A percentile compares a stretch with the other conserved stretches of the same genome.
Conservation (phyloP, 2,113 vertebrate species). For the Thalassoma bifasciatum region DNA sequence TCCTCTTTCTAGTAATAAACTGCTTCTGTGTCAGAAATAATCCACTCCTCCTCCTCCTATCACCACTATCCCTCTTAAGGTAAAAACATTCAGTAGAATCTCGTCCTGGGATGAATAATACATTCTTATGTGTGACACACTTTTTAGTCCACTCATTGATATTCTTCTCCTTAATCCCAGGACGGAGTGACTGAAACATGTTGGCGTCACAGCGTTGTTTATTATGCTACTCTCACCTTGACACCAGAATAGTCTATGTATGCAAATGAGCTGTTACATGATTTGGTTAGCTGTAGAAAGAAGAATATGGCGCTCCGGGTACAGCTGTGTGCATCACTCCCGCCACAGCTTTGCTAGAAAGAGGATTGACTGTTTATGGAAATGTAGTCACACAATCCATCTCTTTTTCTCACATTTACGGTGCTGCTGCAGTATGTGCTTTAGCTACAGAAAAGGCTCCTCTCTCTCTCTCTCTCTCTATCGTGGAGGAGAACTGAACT, state of each 20-base stretch:
- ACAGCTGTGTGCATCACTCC: not conserved
- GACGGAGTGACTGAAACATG: constrained; percentile 13
- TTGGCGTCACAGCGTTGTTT: not conserved
- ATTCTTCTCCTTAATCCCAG: constrained; percentile 1
- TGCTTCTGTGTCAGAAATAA: too few species aligned
- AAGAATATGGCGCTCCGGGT: not conserved
- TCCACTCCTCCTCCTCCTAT: too few species aligned
- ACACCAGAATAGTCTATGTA: not conserved
- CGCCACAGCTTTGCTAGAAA: constrained; percentile 3
- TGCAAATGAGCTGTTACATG: constrained; percentile 2
- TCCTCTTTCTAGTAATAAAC: too few species aligned
- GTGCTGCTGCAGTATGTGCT: not conserved
- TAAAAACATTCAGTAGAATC: constrained; percentile 3
- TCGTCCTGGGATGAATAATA: not conserved
- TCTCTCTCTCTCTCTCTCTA: not conserved
- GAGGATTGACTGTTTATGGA: constrained; percentile 24
- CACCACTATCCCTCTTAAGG: too few species aligned
- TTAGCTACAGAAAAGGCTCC: constrained; percentile 4
- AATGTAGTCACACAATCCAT: constrained; percentile 21
- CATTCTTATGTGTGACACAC: not conserved
- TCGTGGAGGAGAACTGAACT: constrained; percentile 1
- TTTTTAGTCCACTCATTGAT: constrained; percentile 30
- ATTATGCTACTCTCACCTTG: constrained; percentile 15
- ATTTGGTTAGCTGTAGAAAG: not conserved
- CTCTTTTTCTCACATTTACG: constrained; percentile 16